Evolutionary conservation across 1,140 invertebrate species (phyloP), one percentile per base, ranked within the genome.

Genomic region (Ganaspis sp.): DNA sequence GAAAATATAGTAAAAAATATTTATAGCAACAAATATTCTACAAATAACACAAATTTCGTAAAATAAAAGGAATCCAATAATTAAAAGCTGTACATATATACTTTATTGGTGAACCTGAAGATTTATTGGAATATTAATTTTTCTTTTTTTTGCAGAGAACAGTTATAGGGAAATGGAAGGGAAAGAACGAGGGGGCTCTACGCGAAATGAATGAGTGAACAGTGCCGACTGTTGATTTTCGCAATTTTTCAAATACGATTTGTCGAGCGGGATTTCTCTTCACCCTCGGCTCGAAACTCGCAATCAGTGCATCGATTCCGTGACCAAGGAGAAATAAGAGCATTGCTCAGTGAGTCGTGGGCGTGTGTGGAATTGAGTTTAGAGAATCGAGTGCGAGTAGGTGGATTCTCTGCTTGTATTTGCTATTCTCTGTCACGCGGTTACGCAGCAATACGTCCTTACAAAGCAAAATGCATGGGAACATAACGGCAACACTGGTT

Each of bases 201-300:
- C 23, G 29, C 23, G 58, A 64, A 64, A 64, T 26, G 12, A 11
- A 64, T 64, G 58, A 64, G 12, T 64, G 58, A 34, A 29, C 58
- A 64, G 23, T 64, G 21, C 23, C 58, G 23, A 64, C 58, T 64
- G 58, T 64, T 64, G 58, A 64, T 64, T 64, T 64, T 64, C 58
- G 58, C 58, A 64, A 64, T 64, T 64, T 64, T 64, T 64, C 58
- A 64, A 64, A 64, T 64, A 64, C 58, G 23, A 64, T 64, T 64
- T 64, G 58, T 29, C 58, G 58, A 64, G 58, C 26, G 26, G 23
- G 58, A 64, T 64, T 64, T 54, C 8, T 9, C 5, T 64, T 29
- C 58, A 17, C 17, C 23, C 26, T 4, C 15, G 5, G 11, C 58
- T 26, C 54, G 23, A 26, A 8, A 12, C 58, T 64, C 58, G 58